Percentiles rank a stretch among this genome's conserved stretches.
phyloP scores from a whole-genome alignment of 2,797 vertebrate genomes.

The Lutjanus argentimaculatus region DNA sequence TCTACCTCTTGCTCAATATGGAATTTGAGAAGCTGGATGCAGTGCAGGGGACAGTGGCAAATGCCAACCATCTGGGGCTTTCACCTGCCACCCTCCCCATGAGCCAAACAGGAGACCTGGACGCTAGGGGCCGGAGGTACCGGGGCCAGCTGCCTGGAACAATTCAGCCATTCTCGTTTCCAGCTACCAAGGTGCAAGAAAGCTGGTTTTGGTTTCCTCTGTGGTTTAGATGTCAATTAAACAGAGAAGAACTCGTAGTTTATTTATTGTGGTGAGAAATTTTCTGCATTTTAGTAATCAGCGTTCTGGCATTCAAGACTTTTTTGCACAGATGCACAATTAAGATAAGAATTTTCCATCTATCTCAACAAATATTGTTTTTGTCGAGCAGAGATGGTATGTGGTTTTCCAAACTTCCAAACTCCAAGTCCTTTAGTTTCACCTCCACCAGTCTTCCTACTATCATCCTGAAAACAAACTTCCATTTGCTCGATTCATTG shows the following conservation, averaged over 20 bases:
- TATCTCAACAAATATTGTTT: not conserved
- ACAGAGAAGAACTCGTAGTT: not conserved
- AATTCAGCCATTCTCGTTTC: slow-evolving; percentile 40
- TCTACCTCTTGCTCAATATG: slow-evolving; percentile 55
- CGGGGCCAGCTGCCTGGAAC: slow-evolving; percentile 41
- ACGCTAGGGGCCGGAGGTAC: slow-evolving; percentile 22
- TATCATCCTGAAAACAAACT: not conserved
- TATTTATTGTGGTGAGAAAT: not conserved
- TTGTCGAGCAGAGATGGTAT: not conserved
- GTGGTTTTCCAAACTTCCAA: not conserved
- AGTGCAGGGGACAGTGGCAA: slow-evolving; percentile 33
- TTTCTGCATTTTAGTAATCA: not conserved
- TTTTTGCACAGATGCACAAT: not conserved
- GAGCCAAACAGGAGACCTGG: slow-evolving; percentile 50
- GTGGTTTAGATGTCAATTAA: slow-evolving; percentile 15
- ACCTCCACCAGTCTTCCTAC: not conserved
- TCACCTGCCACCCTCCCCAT: slow-evolving; percentile 54
- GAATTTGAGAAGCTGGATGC: slow-evolving; percentile 61
- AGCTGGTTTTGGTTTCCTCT: slow-evolving; percentile 13
- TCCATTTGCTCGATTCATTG: not conserved
- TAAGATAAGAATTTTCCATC: not conserved
- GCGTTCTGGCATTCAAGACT: not conserved
- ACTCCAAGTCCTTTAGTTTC: not conserved
- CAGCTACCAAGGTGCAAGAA: slow-evolving; percentile 25
- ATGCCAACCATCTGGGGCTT: slow-evolving; percentile 59